Percentiles rank a stretch among this genome's conserved stretches.
Evolutionary conservation across 2,888 invertebrate species (phyloP).

Genomic region (Shargacucullia verbasci): DNA sequence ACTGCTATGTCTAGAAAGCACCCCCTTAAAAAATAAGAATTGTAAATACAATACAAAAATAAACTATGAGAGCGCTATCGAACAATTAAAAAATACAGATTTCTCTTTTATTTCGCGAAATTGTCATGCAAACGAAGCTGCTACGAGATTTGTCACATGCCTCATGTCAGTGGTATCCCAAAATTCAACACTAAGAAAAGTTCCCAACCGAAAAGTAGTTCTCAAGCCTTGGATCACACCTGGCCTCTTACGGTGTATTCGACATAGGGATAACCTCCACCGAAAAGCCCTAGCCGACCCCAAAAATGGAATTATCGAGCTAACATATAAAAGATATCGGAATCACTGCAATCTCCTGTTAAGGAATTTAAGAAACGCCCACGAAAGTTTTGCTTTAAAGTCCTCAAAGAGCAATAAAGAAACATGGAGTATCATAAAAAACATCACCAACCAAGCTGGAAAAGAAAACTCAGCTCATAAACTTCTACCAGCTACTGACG

Average conservation of each 20-base stretch:
- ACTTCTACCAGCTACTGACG: neutral
- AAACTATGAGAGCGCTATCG: conserved; percentile 1
- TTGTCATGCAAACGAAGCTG: conserved; percentile 3
- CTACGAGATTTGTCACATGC: conserved; percentile 3
- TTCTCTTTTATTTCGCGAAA: conserved; percentile 1
- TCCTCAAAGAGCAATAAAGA: neutral
- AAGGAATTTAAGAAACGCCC: neutral
- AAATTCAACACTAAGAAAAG: conserved; percentile 1
- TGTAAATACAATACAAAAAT: neutral
- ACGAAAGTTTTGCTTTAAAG: neutral
- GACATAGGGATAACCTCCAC: conserved; percentile 1
- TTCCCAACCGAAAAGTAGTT: conserved; percentile 1
- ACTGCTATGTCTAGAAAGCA: conserved; percentile 2
- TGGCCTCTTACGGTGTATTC: too few species aligned
- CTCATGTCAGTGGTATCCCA: neutral
- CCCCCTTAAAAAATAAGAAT: conserved; percentile 4
- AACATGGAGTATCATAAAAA: conserved; percentile 2
- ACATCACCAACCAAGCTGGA: neutral
- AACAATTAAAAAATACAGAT: too few species aligned
- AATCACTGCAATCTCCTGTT: neutral
- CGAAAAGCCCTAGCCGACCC: neutral
- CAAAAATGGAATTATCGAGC: neutral
- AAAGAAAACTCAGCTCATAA: neutral
- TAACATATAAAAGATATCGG: conserved; percentile 1
- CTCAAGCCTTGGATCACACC: too few species aligned